Percentiles rank a stretch among this genome's conserved stretches.
phyloP scores from a whole-genome alignment of 2,888 invertebrate genomes.

The Anodontia alba region DNA sequence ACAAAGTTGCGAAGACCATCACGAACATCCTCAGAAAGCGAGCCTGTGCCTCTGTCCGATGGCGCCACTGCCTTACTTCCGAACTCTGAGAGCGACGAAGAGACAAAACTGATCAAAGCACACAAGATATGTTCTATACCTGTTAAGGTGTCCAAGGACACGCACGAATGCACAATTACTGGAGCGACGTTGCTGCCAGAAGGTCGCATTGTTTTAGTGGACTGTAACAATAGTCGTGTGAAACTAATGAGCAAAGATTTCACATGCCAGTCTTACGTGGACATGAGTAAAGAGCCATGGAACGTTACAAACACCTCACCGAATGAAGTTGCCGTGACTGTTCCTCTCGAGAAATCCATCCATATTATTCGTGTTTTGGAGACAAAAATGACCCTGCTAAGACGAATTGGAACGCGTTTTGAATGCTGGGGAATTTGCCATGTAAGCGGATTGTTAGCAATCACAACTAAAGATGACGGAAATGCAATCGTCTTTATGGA shows the following conservation, averaged over 20 bases:
- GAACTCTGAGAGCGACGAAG: slow-evolving; percentile 3
- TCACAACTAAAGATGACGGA: slow-evolving; percentile 58
- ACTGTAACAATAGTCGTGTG: slow-evolving; percentile 57
- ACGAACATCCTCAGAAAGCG: not conserved
- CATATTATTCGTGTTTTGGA: slow-evolving; percentile 46
- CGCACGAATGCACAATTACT: slow-evolving; percentile 54
- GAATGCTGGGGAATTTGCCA: slow-evolving; percentile 60
- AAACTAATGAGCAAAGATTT: slow-evolving; percentile 50
- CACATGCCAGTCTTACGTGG: slow-evolving; percentile 41
- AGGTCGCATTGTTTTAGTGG: slow-evolving; percentile 44
- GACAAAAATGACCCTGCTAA: slow-evolving; percentile 27
- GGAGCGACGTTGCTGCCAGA: slow-evolving; percentile 47
- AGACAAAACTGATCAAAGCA: not conserved
- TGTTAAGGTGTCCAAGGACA: slow-evolving; percentile 25
- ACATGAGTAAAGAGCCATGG: slow-evolving; percentile 58
- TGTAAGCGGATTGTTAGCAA: slow-evolving; percentile 39
- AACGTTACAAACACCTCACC: slow-evolving; percentile 42
- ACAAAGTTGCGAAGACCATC: not conserved
- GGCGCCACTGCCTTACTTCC: not conserved
- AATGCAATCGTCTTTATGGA: slow-evolving; percentile 53
- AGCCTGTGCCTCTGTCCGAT: not conserved
- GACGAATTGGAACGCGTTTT: slow-evolving; percentile 47
- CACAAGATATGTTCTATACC: slow-evolving; percentile 2
- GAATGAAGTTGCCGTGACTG: slow-evolving; percentile 53
- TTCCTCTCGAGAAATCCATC: slow-evolving; percentile 57